phyloP scores from a whole-genome alignment of 2,888 invertebrate genomes.

The Anoncus sp. region DNA sequence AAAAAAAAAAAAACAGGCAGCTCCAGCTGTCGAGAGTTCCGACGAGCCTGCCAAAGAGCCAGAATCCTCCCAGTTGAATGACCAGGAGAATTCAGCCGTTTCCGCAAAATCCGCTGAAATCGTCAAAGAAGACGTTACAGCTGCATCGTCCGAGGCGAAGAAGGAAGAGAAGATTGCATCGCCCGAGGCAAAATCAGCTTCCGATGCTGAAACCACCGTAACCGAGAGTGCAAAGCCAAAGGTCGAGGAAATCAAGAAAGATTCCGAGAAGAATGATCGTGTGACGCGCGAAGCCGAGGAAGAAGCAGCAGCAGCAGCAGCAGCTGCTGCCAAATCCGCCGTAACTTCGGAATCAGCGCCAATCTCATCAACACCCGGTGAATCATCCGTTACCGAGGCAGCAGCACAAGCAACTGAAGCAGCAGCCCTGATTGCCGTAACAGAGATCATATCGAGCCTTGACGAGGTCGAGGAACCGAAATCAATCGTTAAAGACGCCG shows the following conservation, averaged over 20 bases:
- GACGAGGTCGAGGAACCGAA: conserved; percentile 42
- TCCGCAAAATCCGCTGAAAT: conserved; percentile 58
- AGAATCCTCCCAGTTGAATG: conserved; percentile 10
- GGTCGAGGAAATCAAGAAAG: conserved; percentile 73
- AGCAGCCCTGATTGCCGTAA: not conserved
- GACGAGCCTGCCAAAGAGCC: conserved; percentile 14
- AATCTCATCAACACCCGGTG: conserved; percentile 38
- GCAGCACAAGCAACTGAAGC: conserved; percentile 5
- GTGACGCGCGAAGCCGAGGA: conserved; percentile 78
- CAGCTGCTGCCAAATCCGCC: conserved; percentile 69
- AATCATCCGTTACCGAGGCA: too few relatives aligned
- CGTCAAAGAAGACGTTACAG: conserved; percentile 28
- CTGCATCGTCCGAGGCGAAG: conserved; percentile 42
- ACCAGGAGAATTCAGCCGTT: conserved; percentile 54
- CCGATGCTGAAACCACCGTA: too few relatives aligned
- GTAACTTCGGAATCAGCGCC: conserved; percentile 31
- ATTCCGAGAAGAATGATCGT: conserved; percentile 77
- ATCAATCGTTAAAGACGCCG: conserved; percentile 53
- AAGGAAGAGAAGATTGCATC: conserved; percentile 64
- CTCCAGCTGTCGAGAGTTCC: conserved; percentile 36
- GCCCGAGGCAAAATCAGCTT: conserved; percentile 56
- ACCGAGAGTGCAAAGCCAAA: too few relatives aligned
- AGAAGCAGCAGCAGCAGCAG: conserved; percentile 71
- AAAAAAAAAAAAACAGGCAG: too few relatives aligned
- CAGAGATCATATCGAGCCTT: too few relatives aligned